Evolutionary conservation across 1,140 invertebrate species (phyloP), one percentile per base, ranked within the genome.

Genomic region (Tyrophagus putrescentiae): DNA sequence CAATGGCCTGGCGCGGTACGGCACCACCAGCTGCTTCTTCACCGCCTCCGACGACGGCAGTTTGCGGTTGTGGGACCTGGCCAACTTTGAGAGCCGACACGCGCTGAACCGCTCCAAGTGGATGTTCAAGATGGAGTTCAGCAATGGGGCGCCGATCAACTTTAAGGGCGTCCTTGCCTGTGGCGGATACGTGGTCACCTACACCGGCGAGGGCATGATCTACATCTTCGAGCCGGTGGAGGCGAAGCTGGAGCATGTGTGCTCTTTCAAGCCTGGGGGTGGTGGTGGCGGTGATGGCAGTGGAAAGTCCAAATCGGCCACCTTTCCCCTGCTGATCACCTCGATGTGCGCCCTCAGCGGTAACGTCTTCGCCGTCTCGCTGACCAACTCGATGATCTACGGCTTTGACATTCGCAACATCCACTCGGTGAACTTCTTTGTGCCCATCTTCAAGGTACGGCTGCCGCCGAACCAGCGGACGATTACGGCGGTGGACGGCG

Each of bases 41-140:
- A 70, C 85, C n/a, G n/a, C 79, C 73, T 90, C 80, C 1, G 80
- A 82, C 34, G 91, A 96, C 73, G 87, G 89, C 16, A 85, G 81
- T 25, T 82, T 96, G 18, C 79, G 87, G 63, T 72, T 96, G 56
- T 96, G 91, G 90, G 91, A 96, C 70, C 86, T 85, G 60, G 78
- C 80, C 29, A 82, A 82, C 69, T 82, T 95, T 72, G 77, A 79
- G 65, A 75, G 75, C 13, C 72, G 68, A 57, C 75, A 56, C 36
- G 70, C 78, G 11, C 75, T 75, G 5, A 80, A 78, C 66, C 69
- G 76, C 42, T 84, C 81, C 0, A 81, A 81, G 64, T 69, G 71
- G 29, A 73, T 72, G 6, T 73, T 76, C 41, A 28, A 27, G 2
- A 28, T 62, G 34, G 39, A 32, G 13, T 58, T 57, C 31, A 23